A percentile compares a stretch with the other conserved stretches of the same genome.
Evolutionary conservation across 2,113 vertebrate genomes (phyloP).

Genomic region (Dissostichus mawsoni): DNA sequence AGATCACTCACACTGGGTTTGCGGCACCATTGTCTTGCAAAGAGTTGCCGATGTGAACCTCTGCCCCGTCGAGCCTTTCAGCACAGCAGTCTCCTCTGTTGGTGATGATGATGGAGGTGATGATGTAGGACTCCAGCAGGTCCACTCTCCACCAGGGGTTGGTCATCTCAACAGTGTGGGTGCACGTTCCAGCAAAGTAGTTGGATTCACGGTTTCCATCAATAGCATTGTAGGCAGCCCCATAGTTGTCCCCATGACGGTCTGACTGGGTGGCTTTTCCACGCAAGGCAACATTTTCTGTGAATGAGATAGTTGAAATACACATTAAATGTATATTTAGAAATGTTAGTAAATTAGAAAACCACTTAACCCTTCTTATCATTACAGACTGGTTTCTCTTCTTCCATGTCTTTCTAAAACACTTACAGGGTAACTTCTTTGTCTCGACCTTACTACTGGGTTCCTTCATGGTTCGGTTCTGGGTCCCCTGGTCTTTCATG

Average conservation of each 20-base stretch:
- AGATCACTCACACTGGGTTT: constrained; percentile 38
- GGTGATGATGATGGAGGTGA: constrained; percentile 50
- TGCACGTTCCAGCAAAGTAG: fast-evolving
- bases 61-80: background rate
- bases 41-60: constrained; percentile 48
- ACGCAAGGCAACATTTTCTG: constrained; percentile 61
- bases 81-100: constrained; percentile 54
- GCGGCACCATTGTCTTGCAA: fast-evolving
- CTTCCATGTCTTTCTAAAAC: background rate
- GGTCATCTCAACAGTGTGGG: fast-evolving
- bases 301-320: background rate
- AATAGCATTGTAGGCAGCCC: constrained; percentile 26
- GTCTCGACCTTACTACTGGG: too few species aligned
- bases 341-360: too few species aligned
- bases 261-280: constrained; percentile 41
- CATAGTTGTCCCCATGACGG: fast-evolving
- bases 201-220: constrained; percentile 22
- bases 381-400: background rate
- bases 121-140: constrained; percentile 46
- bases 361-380: background rate
- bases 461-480: too few species aligned
- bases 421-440: background rate
- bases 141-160: constrained; percentile 66
- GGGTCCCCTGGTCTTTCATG: too few species aligned
- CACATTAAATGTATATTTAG: too few species aligned